phyloP scores from a whole-genome alignment of 2,797 vertebrate species.

The Pipistrellus nathusii region DNA sequence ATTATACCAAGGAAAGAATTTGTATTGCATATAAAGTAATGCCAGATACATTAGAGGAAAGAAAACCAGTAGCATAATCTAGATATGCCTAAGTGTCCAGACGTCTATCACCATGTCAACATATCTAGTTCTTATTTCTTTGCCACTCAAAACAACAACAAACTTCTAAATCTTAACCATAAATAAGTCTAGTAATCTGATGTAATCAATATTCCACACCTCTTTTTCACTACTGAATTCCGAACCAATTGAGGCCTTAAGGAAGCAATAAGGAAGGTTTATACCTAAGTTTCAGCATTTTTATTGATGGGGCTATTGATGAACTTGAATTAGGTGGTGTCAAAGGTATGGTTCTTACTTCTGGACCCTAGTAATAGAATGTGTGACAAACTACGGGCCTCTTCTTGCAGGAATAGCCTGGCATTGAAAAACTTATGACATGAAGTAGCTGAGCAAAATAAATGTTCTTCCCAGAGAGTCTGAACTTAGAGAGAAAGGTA shows the following conservation, averaged over 20 bases:
- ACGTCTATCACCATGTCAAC: not conserved
- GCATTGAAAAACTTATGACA: not conserved
- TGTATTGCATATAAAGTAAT: slow-evolving; percentile 7
- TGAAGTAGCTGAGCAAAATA: not conserved
- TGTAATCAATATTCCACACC: slow-evolving; percentile 47
- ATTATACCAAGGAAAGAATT: not conserved
- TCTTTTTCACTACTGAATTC: not conserved
- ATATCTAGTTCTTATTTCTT: slow-evolving; percentile 14
- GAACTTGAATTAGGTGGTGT: not conserved
- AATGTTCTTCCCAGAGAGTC: not conserved
- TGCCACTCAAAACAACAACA: not conserved
- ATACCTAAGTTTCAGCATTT: slow-evolving; percentile 43
- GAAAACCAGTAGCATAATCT: not conserved
- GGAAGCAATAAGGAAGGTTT: not conserved
- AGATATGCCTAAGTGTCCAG: not conserved
- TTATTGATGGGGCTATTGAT: slow-evolving; percentile 13
- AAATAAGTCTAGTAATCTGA: not conserved
- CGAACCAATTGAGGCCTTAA: not conserved
- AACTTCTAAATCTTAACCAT: slow-evolving; percentile 7
- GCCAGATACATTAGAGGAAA: not conserved
- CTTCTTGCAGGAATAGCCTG: not conserved
- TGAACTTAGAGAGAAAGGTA: not conserved
- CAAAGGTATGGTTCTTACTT: slow-evolving; percentile 33
- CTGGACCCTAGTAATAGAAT: not conserved
- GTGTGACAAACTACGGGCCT: not conserved